phyloP scores from a whole-genome alignment of 2,797 vertebrate species.

The Crenichthys baileyi region DNA sequence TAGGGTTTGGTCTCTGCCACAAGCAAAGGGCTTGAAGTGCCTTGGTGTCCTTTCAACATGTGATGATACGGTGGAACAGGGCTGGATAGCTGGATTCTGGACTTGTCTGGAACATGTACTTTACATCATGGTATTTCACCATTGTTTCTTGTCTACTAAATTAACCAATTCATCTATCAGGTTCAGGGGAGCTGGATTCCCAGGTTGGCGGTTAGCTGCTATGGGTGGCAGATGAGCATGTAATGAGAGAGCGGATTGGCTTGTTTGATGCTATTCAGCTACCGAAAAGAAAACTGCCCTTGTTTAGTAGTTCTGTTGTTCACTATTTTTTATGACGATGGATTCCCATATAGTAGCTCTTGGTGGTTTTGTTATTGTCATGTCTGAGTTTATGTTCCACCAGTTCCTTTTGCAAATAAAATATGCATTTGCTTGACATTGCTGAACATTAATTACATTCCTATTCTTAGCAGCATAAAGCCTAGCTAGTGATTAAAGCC shows the following conservation, averaged over 20 bases:
- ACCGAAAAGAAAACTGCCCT: conserved; percentile 19
- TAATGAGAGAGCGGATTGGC: conserved; percentile 44
- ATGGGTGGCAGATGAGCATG: conserved; percentile 53
- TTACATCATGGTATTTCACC: background rate
- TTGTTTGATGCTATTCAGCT: conserved; percentile 23
- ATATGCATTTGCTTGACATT: conserved; percentile 41
- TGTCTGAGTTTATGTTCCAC: conserved; percentile 39
- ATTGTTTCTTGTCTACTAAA: background rate
- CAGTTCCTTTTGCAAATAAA: conserved; percentile 34
- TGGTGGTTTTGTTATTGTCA: conserved; percentile 28
- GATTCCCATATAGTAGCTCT: conserved; percentile 23
- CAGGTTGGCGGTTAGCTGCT: conserved; percentile 36
- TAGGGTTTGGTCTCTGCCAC: too few relatives aligned
- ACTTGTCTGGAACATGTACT: too few relatives aligned
- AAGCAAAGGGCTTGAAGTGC: too few relatives aligned
- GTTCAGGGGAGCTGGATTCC: conserved; percentile 33
- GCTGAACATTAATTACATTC: conserved; percentile 48
- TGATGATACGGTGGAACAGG: too few relatives aligned
- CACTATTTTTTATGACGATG: conserved; percentile 44
- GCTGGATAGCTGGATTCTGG: too few relatives aligned
- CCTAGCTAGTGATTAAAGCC: conserved; percentile 37
- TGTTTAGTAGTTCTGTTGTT: conserved; percentile 51
- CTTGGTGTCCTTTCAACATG: too few relatives aligned
- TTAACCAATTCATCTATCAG: conserved; percentile 3
- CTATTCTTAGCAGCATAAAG: conserved; percentile 41